phyloP scores from a whole-genome alignment of 2,888 invertebrate genomes.

The Pyralis farinalis region DNA sequence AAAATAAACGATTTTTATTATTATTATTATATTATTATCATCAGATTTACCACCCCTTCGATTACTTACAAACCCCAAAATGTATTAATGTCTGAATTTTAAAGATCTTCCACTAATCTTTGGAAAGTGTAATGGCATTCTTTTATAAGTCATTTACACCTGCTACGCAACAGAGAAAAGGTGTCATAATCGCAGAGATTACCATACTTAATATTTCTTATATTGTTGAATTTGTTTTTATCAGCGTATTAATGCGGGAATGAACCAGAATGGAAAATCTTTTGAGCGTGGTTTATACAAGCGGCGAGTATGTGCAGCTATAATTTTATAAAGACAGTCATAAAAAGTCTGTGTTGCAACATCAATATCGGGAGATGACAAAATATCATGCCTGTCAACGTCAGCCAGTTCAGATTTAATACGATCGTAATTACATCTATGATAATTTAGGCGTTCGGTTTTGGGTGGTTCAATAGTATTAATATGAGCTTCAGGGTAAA shows the following conservation, averaged over 20 bases:
- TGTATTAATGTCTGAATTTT: background rate
- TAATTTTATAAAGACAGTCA: background rate
- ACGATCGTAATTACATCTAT: conserved; percentile 5
- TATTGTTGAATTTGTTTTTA: conserved; percentile 8
- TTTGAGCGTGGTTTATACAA: background rate
- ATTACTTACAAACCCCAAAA: background rate
- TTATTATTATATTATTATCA: too few species aligned
- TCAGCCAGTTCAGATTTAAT: background rate
- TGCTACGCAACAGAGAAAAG: conserved; percentile 2
- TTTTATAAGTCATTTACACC: conserved; percentile 6
- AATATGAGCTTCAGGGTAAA: background rate
- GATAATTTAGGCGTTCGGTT: background rate
- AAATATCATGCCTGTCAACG: too few species aligned
- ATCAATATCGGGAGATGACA: conserved; percentile 1
- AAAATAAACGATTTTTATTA: too few species aligned
- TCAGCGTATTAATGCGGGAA: background rate
- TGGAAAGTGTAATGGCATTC: background rate
- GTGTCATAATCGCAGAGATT: conserved; percentile 9
- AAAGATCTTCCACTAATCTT: background rate
- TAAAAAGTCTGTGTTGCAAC: conserved; percentile 2
- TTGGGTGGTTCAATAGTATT: background rate
- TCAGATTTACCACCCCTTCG: too few species aligned
- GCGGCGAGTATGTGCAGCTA: background rate
- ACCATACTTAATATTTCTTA: background rate
- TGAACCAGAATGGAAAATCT: background rate